Evolutionary conservation across 2,113 vertebrate genomes (phyloP).

Genomic region (Dunckerocampus dactyliophorus): DNA sequence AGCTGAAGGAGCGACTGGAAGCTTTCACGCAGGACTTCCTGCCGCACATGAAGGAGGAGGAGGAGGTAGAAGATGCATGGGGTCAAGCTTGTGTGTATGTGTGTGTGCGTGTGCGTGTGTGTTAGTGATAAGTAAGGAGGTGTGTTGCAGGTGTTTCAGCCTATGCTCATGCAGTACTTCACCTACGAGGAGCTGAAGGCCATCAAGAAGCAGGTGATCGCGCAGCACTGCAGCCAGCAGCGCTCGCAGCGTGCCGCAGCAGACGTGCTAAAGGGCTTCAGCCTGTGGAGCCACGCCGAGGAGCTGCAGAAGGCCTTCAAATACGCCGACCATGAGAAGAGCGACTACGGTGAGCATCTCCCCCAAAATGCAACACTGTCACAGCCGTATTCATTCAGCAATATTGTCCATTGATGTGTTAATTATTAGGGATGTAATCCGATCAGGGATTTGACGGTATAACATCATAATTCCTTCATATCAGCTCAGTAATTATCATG

Average conservation of each 20-base stretch:
- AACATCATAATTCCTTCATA: too few relatives aligned
- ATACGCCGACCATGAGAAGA: slow-evolving; percentile 91
- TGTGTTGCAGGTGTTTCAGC: slow-evolving; percentile 89
- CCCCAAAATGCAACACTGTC: background rate
- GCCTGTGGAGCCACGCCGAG: slow-evolving; percentile 87
- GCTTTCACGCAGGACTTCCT: slow-evolving; percentile 98
- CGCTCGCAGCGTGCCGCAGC: slow-evolving; percentile 64
- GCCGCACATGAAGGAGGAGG: slow-evolving; percentile 99
- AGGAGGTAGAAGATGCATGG: slow-evolving; percentile 78
- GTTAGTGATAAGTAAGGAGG: slow-evolving; percentile 11
- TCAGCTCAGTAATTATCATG: too few relatives aligned
- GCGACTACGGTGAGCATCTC: slow-evolving; percentile 78
- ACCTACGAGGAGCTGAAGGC: slow-evolving; percentile 96
- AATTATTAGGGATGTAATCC: too few relatives aligned
- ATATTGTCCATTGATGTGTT: too few relatives aligned
- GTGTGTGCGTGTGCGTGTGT: too few relatives aligned
- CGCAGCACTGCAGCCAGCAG: slow-evolving; percentile 87
- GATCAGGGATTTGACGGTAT: too few relatives aligned
- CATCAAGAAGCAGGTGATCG: slow-evolving; percentile 97
- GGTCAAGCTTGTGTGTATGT: background rate
- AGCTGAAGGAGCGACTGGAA: slow-evolving; percentile 93
- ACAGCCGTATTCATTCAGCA: too few relatives aligned
- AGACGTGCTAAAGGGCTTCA: slow-evolving; percentile 84
- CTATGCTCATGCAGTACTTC: slow-evolving; percentile 99
- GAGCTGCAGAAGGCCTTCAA: slow-evolving; percentile 91